Conservation (phyloP, 2,888 invertebrate genomes). For the Gerris lacustris region DNA sequence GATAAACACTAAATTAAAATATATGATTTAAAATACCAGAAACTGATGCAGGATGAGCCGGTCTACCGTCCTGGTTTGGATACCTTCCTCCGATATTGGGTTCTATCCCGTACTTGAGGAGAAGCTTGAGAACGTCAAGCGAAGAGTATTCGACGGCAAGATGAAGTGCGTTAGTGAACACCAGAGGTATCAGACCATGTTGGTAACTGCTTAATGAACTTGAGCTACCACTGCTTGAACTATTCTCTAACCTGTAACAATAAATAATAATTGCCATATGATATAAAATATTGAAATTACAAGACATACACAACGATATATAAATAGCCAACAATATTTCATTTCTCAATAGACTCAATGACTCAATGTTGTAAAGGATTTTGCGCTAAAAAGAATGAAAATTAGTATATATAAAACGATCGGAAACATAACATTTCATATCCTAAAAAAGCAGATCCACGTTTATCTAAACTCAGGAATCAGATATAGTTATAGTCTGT, state of each 20-base stretch:
- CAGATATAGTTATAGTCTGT: no score
- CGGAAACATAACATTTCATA: no score
- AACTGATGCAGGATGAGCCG: neutral
- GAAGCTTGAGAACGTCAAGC: slow-evolving; percentile 41
- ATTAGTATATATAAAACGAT: no score
- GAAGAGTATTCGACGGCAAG: slow-evolving; percentile 46
- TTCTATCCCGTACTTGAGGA: slow-evolving; percentile 45
- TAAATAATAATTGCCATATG: neutral
- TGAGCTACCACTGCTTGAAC: slow-evolving; percentile 19
- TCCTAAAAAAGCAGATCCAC: no score
- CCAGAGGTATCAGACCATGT: slow-evolving; percentile 31
- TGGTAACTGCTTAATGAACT: slow-evolving; percentile 26
- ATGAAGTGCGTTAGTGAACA: slow-evolving; percentile 45
- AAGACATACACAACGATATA: neutral
- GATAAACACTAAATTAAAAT: neutral
- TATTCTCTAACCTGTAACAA: slow-evolving; percentile 22
- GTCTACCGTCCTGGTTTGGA: slow-evolving; percentile 26
- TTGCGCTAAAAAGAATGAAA: no score
- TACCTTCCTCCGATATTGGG: slow-evolving; percentile 43
- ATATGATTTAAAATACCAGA: neutral
- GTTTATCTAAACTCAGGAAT: no score
- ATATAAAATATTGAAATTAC: neutral
- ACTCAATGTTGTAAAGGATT: no score
- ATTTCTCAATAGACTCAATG: no score
- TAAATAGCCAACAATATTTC: no score